Percentiles rank a stretch among this genome's conserved stretches.
Evolutionary conservation across 2,113 vertebrate genomes (phyloP).

Genomic region (Tapirus terrestris): DNA sequence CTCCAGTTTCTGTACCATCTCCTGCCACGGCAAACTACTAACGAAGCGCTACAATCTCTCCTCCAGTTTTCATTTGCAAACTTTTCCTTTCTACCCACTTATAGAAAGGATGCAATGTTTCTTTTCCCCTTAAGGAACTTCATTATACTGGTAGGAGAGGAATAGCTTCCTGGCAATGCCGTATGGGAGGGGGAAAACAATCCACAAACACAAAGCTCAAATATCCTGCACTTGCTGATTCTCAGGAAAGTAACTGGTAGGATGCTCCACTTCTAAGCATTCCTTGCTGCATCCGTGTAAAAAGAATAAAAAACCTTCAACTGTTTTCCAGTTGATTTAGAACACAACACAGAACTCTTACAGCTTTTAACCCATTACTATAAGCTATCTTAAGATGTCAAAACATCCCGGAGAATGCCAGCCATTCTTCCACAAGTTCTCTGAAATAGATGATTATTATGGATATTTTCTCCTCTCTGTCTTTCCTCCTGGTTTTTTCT

Average conservation of each 20-base stretch:
- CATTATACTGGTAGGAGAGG: neutral
- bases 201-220: neutral
- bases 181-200: neutral
- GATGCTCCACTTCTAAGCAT: neutral
- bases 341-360: neutral
- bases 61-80: neutral
- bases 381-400: neutral
- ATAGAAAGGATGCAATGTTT: neutral
- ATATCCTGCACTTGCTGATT: neutral
- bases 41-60: neutral
- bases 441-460: neutral
- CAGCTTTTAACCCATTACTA: neutral
- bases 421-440: neutral
- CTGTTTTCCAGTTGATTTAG: conserved; percentile 22
- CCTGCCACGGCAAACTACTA: neutral
- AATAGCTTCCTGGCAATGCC: neutral
- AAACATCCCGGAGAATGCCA: neutral
- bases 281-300: neutral
- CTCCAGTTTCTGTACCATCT: neutral
- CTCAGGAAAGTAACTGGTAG: neutral
- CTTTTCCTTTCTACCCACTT: neutral
- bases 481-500: neutral
- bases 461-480: neutral
- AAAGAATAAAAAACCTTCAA: neutral
- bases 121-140: neutral